Percentiles rank a stretch among this genome's conserved stretches.
phyloP scores from a whole-genome alignment of 1,140 invertebrate species.

The Gonatopus flavifemur region DNA sequence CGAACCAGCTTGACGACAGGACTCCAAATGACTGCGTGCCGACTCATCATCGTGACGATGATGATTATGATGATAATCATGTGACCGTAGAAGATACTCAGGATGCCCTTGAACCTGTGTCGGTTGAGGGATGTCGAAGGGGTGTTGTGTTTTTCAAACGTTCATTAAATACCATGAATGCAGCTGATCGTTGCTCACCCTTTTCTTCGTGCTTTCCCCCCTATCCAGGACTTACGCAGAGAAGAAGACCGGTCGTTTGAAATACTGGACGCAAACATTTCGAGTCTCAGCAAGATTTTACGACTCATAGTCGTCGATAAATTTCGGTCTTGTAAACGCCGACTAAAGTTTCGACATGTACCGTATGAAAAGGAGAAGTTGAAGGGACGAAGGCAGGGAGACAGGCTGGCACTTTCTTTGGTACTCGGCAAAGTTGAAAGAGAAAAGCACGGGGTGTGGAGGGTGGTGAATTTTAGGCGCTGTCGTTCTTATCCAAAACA shows the following conservation, averaged over 20 bases:
- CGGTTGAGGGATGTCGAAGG: background rate
- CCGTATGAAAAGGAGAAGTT: background rate
- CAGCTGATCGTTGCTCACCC: too few species aligned
- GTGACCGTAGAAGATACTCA: too few species aligned
- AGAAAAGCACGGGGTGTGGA: too few species aligned
- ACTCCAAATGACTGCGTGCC: too few species aligned
- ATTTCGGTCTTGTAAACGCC: constrained; percentile 28
- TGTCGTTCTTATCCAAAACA: constrained; percentile 34
- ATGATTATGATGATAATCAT: too few species aligned
- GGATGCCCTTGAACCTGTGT: too few species aligned
- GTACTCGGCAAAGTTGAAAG: too few species aligned
- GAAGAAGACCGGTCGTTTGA: constrained; percentile 23
- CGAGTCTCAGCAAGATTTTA: constrained; percentile 15
- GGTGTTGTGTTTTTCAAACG: constrained; percentile 12
- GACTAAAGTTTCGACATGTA: constrained; percentile 23
- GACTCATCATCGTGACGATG: too few species aligned
- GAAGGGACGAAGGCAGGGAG: constrained; percentile 17
- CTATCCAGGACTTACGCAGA: constrained; percentile 9
- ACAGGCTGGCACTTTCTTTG: constrained; percentile 20
- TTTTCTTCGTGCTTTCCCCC: too few species aligned
- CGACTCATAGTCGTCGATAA: constrained; percentile 30
- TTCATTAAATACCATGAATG: constrained; percentile 2
- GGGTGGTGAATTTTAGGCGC: too few species aligned
- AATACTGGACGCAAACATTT: constrained; percentile 33
- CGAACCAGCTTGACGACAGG: too few species aligned